Evolutionary conservation across 2,113 vertebrate genomes (phyloP).

Genomic region (Malurus melanocephalus): DNA sequence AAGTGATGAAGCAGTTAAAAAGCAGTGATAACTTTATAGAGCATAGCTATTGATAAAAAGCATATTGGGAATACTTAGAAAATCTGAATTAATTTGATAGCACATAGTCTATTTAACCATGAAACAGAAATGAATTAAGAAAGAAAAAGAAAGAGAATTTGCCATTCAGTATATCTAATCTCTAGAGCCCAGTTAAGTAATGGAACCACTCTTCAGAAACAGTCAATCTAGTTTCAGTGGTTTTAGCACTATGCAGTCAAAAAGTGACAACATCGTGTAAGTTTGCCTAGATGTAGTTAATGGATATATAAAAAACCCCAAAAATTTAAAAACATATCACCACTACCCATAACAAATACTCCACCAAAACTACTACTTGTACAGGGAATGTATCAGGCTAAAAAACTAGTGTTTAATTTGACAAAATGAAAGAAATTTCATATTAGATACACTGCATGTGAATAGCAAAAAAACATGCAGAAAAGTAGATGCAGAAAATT

Average conservation of each 20-base stretch:
- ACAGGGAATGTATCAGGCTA: neutral
- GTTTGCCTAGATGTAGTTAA: neutral
- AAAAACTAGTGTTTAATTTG: neutral
- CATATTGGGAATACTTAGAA: conserved; percentile 27
- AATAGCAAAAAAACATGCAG: neutral
- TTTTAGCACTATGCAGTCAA: neutral
- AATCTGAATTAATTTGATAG: conserved; percentile 8
- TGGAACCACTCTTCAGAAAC: neutral
- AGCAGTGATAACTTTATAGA: conserved; percentile 10
- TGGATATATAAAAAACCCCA: neutral
- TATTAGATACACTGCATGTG: neutral
- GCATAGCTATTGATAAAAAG: conserved; percentile 17
- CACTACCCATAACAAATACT: neutral
- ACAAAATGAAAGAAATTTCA: neutral
- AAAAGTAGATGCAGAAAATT: neutral
- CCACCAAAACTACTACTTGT: neutral
- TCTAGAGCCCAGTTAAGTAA: conserved; percentile 15
- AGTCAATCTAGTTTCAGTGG: neutral
- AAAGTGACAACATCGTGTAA: neutral
- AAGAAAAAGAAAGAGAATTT: neutral
- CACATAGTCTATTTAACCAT: neutral
- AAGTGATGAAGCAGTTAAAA: conserved; percentile 17
- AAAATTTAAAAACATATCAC: neutral
- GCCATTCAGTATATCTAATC: neutral
- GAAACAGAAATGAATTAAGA: conserved; percentile 19